A percentile compares a stretch with the other conserved stretches of the same genome.
These are phyloP conservation scores for Orchesella cincta DNA, from an alignment of 1,140 invertebrate species.

Conservation along the genomic window DNA sequence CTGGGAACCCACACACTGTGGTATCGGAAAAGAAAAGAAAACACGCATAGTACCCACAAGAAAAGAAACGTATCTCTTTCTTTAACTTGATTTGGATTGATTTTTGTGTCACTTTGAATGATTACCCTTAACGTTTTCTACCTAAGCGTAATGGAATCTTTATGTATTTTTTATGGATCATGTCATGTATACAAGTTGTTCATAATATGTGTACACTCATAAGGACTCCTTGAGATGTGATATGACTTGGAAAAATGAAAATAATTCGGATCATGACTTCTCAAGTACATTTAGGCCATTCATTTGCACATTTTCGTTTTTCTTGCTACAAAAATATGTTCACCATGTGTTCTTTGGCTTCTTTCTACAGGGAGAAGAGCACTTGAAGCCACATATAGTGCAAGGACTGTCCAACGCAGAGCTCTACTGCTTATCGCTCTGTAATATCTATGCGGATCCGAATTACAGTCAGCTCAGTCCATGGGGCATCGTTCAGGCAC, in stretches of 20 bases:
- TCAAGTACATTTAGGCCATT: background rate
- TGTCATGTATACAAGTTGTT: no score
- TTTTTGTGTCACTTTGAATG: constrained; percentile 42
- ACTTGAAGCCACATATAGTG: constrained; percentile 89
- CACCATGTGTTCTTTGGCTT: no score
- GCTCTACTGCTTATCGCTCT: constrained; percentile 90
- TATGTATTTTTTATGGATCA: no score
- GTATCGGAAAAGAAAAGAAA: no score
- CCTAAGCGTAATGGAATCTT: no score
- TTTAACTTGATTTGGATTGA: constrained; percentile 43
- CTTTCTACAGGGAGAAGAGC: constrained; percentile 77
- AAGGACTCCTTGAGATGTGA: no score
- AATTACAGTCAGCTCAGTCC: constrained; percentile 94
- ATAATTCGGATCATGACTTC: constrained; percentile 2
- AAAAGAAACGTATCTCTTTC: background rate
- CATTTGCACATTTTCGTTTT: background rate
- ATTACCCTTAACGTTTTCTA: no score
- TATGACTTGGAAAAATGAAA: no score
- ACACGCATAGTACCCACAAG: no score
- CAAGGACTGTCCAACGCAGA: constrained; percentile 91
- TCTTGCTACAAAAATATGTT: background rate
- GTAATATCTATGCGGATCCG: constrained; percentile 95
- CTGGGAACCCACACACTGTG: no score
- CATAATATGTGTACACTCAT: no score
- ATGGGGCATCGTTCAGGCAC: constrained; percentile 87